Percentiles rank a stretch among this genome's conserved stretches.
Evolutionary conservation across 2,113 vertebrate genomes (phyloP).

Genomic region (Corythornis cristatus): DNA sequence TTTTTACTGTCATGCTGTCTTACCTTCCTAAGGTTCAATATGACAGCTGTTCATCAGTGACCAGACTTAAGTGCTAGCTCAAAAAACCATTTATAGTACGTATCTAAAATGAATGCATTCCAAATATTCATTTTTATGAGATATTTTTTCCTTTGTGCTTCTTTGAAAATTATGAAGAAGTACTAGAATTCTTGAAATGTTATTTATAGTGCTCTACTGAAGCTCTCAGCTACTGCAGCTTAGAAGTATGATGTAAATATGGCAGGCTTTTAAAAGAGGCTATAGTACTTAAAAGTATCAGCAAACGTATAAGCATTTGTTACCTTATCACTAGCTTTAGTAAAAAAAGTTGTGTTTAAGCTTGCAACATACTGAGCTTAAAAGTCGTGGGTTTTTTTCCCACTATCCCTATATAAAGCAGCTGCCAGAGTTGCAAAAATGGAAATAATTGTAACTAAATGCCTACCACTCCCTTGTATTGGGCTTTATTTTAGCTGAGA

Average conservation of each 20-base stretch:
- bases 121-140: background rate
- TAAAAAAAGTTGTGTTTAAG: background rate
- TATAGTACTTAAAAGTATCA: background rate
- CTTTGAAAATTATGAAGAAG: background rate
- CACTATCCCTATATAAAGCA: background rate
- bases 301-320: background rate
- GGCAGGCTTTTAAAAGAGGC: background rate
- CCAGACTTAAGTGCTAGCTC: background rate
- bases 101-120: background rate
- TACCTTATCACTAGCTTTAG: background rate
- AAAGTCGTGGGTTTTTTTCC: background rate
- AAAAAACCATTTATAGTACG: background rate
- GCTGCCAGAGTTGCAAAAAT: background rate
- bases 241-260: background rate
- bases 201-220: background rate
- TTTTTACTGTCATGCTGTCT: background rate
- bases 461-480: background rate
- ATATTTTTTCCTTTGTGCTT: background rate
- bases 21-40: background rate
- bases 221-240: background rate
- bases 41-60: slow-evolving; percentile 20
- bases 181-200: background rate
- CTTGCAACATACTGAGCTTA: background rate
- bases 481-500: slow-evolving; percentile 12
- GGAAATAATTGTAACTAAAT: slow-evolving; percentile 32